Conservation (phyloP, 1,140 invertebrate genomes). For the Tetragnatha versicolor region DNA sequence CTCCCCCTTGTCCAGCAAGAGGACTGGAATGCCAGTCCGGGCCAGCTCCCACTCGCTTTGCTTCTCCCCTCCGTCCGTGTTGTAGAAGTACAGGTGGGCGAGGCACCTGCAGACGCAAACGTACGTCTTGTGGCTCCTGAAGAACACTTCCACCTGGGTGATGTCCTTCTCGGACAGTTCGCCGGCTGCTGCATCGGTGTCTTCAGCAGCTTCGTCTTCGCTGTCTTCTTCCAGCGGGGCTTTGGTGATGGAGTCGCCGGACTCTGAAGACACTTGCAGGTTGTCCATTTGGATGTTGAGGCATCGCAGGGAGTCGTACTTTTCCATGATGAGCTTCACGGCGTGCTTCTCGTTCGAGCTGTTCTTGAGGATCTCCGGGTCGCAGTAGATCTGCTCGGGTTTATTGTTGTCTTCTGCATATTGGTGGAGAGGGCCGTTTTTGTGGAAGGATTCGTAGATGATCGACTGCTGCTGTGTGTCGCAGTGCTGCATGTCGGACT, state of each 20-base stretch:
- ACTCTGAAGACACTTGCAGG: conserved; percentile 22
- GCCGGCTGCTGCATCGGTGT: conserved; percentile 1
- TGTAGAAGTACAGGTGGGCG: conserved; percentile 77
- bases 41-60: conserved; percentile 75
- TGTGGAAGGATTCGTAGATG: conserved; percentile 30
- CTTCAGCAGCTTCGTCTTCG: background rate
- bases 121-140: conserved; percentile 78
- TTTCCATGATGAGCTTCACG: conserved; percentile 48
- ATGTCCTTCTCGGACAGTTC: conserved; percentile 67
- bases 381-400: conserved; percentile 44
- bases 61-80: conserved; percentile 60
- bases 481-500: background rate
- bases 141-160: conserved; percentile 80
- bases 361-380: conserved; percentile 43
- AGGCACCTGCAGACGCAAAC: conserved; percentile 80
- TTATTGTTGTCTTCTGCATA: conserved; percentile 16
- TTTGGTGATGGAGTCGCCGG: conserved; percentile 34
- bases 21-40: conserved; percentile 81
- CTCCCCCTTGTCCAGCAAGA: conserved; percentile 79
- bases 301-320: conserved; percentile 42
- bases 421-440: conserved; percentile 17
- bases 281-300: conserved; percentile 45
- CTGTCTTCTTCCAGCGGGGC: conserved; percentile 26
- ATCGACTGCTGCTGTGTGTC: background rate
- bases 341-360: conserved; percentile 42